These are phyloP conservation scores for Beris chalybata DNA, from an alignment of 2,888 invertebrate genomes.

Conservation along the genomic window DNA sequence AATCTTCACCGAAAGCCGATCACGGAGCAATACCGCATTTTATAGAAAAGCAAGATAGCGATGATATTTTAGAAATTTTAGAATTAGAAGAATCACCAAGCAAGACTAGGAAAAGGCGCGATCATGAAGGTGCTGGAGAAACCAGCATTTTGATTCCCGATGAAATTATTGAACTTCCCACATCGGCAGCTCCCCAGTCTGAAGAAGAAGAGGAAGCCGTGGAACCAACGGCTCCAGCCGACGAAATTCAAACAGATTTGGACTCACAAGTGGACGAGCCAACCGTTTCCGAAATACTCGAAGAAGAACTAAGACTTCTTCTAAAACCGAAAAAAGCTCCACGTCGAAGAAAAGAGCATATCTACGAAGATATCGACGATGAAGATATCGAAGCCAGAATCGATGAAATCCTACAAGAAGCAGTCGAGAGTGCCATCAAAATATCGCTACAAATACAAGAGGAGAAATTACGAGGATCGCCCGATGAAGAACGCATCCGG, in stretches of 20 bases:
- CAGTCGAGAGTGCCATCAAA: conserved; percentile 47
- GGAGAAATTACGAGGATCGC: conserved; percentile 7
- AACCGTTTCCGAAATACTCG: conserved; percentile 57
- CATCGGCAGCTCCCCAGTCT: neutral
- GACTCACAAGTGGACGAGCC: conserved; percentile 49
- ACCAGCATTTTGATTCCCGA: conserved; percentile 50
- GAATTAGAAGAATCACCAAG: conserved; percentile 56
- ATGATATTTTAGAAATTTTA: conserved; percentile 54
- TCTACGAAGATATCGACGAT: conserved; percentile 64
- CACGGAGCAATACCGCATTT: conserved; percentile 57
- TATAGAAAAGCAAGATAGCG: conserved; percentile 56
- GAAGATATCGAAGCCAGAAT: conserved; percentile 40
- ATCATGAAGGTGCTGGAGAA: conserved; percentile 35
- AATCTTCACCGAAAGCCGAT: conserved; percentile 64
- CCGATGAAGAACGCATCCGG: neutral
- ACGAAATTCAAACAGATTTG: conserved; percentile 40
- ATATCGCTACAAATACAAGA: conserved; percentile 24
- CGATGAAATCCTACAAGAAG: conserved; percentile 47
- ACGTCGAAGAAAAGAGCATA: conserved; percentile 63
- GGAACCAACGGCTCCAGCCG: conserved; percentile 29
- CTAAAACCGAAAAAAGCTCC: conserved; percentile 48
- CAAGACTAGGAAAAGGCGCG: conserved; percentile 47
- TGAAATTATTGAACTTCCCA: conserved; percentile 52
- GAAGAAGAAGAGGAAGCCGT: conserved; percentile 23
- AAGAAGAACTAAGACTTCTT: conserved; percentile 40